Base-by-base conservation (phyloP, 2,888 invertebrate genomes). In the Platycheirus rosarum region DNA sequence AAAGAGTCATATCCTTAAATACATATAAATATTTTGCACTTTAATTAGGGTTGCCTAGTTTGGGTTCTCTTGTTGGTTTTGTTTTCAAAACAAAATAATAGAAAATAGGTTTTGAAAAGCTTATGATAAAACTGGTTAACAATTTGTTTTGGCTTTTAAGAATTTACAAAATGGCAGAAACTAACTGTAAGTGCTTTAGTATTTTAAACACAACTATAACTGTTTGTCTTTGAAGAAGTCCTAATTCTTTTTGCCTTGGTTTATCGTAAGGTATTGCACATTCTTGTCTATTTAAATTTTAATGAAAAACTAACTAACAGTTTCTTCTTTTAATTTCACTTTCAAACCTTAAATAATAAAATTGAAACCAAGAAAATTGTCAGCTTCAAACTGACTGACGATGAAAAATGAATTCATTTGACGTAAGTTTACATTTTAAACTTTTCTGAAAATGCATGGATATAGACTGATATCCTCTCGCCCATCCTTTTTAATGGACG, bases 21-120 rank as follows among this genome's bases (percentile, higher is more conserved):
- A 32, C 29, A 32, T 32, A 32, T 32, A 14, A 55, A 55, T 66
- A 66, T 60, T 76, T 51, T 51, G 20, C 44, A n/a, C 53, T 69
- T 76, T 80, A 80, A 76, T 76, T 65, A 79, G 80, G 66, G 70
- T 70, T 65, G 51, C 60, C 48, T 48, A 42, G 68, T 65, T 60
- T 44, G 57, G 49, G 48, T 42, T 48, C 20, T 42, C 55, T 40
- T 79, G 55, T 75, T 57, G 51, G 42, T 66, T 70, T 46, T 57
- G 16, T 7, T 62, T 37, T 29, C 18, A 44, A 20, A 35, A 55
- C 53, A 51, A 16, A 4, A 29, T 26, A 9, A 5, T 6, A 6
- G 37, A 6, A 18, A 37, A 37, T 51, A 23, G 13, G 35, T 23
- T 8, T 20, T 55, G 20, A 71, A 42, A 40, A 42, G 71, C 44